Base-by-base conservation (phyloP, 2,888 invertebrate species). In the Aleiodes leptofemur region DNA sequence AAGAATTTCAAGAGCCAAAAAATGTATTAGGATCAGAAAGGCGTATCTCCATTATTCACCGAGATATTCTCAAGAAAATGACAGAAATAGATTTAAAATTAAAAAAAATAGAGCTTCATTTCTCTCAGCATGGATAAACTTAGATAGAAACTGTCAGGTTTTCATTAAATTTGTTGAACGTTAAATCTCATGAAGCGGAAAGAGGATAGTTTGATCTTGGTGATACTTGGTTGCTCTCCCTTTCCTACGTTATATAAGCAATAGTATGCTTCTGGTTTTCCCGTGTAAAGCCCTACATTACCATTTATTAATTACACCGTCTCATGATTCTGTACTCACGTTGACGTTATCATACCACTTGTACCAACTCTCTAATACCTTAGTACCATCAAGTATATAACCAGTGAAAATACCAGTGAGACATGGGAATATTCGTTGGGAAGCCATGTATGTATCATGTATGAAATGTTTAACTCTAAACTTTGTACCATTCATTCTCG, bases 251-350 rank as follows among this genome's bases (percentile, higher is more conserved):
- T 79, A 79, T 79, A 74, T 76, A 79, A 78, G 78, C 79, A 78
- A 76, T 78, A 76, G n/a, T 38, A 73, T 73, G 71, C 70, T 74
- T 74, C 70, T 68, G 59, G 71, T 78, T 78, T 78, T 73, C 23
- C 23, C 72, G 66, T 43, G 78, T 69, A 78, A 78, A 77, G 76
- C 76, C 76, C 76, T 77, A 75, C 79, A 79, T 78, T 78, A 77
- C 76, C 79, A 79, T 79, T 79, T 79, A 79, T 78, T 78, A 79
- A 79, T 79, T 79, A 79, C 76, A 79, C 74, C 78, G 71, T 61
- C 68, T 56, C 73, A 73, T 59, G 23, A 76, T 68, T 73, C 53
- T 69, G 34, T 56, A 55, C 69, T 69, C 38, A 31, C 13, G 43
- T 61, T 61, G 61, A 61, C 61, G 61, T 31, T 61, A 43, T 61